These are phyloP conservation scores for Eubucco bourcierii DNA, from an alignment of 2,113 vertebrate genomes.

Conservation along the genomic window DNA sequence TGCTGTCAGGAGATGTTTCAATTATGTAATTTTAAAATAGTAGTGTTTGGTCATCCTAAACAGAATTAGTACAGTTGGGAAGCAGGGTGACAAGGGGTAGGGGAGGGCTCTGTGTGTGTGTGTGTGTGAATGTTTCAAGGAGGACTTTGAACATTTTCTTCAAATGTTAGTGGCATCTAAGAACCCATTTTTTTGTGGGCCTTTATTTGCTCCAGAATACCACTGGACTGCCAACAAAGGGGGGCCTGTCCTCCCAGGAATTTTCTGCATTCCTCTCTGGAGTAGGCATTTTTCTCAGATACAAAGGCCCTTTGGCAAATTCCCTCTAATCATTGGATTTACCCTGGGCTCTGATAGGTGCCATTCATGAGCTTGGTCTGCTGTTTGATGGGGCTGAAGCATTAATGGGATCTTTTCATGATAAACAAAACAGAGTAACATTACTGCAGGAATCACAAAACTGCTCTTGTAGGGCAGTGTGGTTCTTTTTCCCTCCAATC, in stretches of 20 bases:
- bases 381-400: slow-evolving; percentile 80
- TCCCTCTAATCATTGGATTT: slow-evolving; percentile 94
- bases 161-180: slow-evolving; percentile 86
- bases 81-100: background rate
- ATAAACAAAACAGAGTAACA: slow-evolving; percentile 82
- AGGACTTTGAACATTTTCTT: slow-evolving; percentile 85
- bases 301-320: slow-evolving; percentile 95
- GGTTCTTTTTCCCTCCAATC: slow-evolving; percentile 32
- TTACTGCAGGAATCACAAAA: slow-evolving; percentile 82
- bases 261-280: slow-evolving; percentile 95
- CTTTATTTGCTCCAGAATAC: slow-evolving; percentile 93
- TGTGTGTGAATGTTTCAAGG: slow-evolving; percentile 74
- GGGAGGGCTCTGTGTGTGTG: background rate
- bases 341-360: slow-evolving; percentile 89
- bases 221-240: slow-evolving; percentile 87
- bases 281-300: slow-evolving; percentile 95
- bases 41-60: slow-evolving; percentile 70
- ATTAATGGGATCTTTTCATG: slow-evolving; percentile 85
- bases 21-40: slow-evolving; percentile 41
- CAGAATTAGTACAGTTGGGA: slow-evolving; percentile 58
- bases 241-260: slow-evolving; percentile 93
- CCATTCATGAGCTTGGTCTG: slow-evolving; percentile 86
- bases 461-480: slow-evolving; percentile 71
- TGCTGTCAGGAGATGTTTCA: slow-evolving; percentile 57
- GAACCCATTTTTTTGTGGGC: slow-evolving; percentile 89